phyloP scores from a whole-genome alignment of 2,797 vertebrate genomes.

The Silurus aristotelis region DNA sequence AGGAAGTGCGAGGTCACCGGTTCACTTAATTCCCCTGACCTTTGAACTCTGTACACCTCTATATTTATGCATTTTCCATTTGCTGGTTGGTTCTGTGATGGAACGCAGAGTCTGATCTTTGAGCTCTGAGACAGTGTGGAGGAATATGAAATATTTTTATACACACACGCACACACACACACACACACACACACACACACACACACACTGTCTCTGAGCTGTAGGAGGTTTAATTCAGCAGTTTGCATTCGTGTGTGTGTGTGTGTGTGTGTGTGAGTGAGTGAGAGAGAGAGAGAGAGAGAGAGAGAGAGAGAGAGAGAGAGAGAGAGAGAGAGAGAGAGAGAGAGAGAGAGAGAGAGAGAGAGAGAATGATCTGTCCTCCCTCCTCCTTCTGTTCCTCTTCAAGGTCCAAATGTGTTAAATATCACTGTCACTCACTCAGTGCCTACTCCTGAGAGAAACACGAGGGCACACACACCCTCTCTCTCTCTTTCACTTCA shows the following conservation, averaged over 20 bases:
- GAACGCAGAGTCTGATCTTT: background rate
- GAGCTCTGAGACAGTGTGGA: background rate
- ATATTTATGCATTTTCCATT: background rate
- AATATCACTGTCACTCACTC: background rate
- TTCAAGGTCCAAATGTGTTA: slow-evolving; percentile 5
- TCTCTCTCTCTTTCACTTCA: background rate
- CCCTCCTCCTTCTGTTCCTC: slow-evolving; percentile 19
- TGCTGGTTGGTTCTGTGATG: background rate
- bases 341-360: background rate
- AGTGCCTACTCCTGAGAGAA: background rate
- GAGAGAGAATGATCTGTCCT: slow-evolving; percentile 20
- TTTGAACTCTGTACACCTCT: slow-evolving; percentile 6
- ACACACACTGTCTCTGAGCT: background rate
- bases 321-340: background rate
- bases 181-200: background rate
- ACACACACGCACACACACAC: background rate
- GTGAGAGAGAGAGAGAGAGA: background rate
- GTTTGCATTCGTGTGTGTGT: background rate
- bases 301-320: background rate
- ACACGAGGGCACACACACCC: background rate
- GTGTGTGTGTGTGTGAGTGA: slow-evolving; percentile 1
- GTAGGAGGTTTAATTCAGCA: slow-evolving; percentile 21
- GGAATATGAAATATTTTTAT: slow-evolving; percentile 18
- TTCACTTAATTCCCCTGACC: background rate
- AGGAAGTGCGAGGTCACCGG: slow-evolving; percentile 20